A percentile compares a stretch with the other conserved stretches of the same genome.
Conservation (phyloP, 1,140 invertebrate genomes). For the Zeugodacus cucurbitae region DNA sequence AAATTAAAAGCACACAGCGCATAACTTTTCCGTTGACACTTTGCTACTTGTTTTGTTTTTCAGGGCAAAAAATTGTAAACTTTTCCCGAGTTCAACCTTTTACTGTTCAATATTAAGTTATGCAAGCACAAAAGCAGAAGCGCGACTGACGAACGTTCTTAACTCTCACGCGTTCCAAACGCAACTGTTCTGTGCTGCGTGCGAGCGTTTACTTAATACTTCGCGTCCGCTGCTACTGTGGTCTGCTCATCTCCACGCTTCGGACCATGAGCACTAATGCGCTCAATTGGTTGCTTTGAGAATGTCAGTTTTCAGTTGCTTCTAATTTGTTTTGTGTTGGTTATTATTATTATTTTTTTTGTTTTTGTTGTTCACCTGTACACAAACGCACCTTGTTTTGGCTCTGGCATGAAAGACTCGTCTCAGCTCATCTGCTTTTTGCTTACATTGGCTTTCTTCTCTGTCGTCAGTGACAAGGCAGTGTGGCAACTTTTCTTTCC, state of each 20-base stretch:
- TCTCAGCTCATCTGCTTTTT: neutral
- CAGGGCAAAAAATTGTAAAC: no score
- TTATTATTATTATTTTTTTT: neutral
- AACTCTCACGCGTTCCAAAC: slow-evolving; percentile 54
- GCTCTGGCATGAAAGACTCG: neutral
- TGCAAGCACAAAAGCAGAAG: neutral
- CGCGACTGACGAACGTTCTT: slow-evolving; percentile 50
- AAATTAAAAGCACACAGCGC: neutral
- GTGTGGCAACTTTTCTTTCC: slow-evolving; percentile 9
- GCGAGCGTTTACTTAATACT: slow-evolving; percentile 44
- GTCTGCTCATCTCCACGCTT: neutral
- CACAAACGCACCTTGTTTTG: slow-evolving; percentile 6
- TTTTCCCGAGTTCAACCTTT: no score
- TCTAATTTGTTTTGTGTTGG: neutral
- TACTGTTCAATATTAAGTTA: neutral
- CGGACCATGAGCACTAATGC: neutral
- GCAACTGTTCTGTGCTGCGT: slow-evolving; percentile 53
- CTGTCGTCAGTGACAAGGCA: neutral
- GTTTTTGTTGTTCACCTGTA: neutral
- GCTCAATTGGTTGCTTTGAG: slow-evolving; percentile 18
- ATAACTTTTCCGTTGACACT: neutral
- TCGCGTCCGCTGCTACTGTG: neutral
- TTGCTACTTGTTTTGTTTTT: neutral
- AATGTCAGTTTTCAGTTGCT: neutral
- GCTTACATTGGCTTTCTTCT: neutral